Evolutionary conservation across 2,888 invertebrate species (phyloP).

Genomic region (Drosophila monieri): DNA sequence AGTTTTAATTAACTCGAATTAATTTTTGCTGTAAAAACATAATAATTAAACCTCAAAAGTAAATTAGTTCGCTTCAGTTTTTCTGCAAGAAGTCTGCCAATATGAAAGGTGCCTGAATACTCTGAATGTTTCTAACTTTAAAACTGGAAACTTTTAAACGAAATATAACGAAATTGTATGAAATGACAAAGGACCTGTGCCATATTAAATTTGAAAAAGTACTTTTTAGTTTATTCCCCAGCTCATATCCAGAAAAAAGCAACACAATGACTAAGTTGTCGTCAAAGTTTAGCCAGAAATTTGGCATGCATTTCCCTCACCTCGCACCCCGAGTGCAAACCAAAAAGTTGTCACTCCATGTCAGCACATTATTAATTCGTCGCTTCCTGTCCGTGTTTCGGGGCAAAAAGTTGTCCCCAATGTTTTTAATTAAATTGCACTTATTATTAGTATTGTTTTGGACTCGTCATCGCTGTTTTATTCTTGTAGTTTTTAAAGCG

Average conservation of each 20-base stretch:
- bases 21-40: background rate
- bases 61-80: background rate
- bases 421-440: slow-evolving; percentile 39
- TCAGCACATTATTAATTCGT: slow-evolving; percentile 27
- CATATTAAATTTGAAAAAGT: background rate
- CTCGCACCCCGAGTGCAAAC: background rate
- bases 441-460: slow-evolving; percentile 42
- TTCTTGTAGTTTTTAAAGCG: slow-evolving; percentile 16
- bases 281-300: slow-evolving; percentile 5
- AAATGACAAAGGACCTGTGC: background rate
- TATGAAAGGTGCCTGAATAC: background rate
- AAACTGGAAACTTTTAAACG: background rate
- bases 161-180: background rate
- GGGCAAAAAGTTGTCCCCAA: slow-evolving; percentile 15
- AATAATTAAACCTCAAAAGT: background rate
- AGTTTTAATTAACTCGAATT: background rate
- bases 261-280: background rate
- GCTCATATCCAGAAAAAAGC: background rate
- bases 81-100: background rate
- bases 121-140: background rate
- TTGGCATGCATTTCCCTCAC: background rate
- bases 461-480: slow-evolving; percentile 24
- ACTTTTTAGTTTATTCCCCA: background rate
- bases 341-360: slow-evolving; percentile 33
- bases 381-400: slow-evolving; percentile 9